Evolutionary conservation across 2,888 invertebrate species (phyloP), one percentile per base, ranked within the genome.

Genomic region (Orthosia cruda): DNA sequence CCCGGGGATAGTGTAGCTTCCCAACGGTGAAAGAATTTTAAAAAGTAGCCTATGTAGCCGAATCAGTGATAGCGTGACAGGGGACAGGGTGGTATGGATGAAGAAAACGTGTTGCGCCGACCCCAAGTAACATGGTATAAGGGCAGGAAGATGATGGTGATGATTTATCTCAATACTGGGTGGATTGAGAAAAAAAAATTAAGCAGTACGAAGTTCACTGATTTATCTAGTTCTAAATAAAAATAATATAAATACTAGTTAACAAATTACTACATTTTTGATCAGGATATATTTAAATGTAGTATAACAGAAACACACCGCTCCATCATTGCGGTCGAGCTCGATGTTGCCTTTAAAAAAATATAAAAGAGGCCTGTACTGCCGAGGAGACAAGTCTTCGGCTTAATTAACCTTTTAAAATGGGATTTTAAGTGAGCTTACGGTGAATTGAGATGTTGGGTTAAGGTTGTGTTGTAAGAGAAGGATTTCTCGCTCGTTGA

Each of bases 231-330:
- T 40, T 1, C 7, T 9, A 40, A 40, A 40, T 40, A 61, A 15
- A 61, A 20, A 20, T 9, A 61, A 45, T 55, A 77, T 66, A 83
- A 86, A 83, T 76, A 62, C 57, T 93, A 94, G 92, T 93, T 92
- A 92, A 95, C 96, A 96, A 96, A 95, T 96, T 94, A 93, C 93
- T 91, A 93, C 93, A 93, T 92, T 93, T 90, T 87, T 87, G 90
- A 94, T 92, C 92, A 32, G 92, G 94, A 94, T 94, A 95, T 93
- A 87, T 95, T 94, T 92, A 90, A 93, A 94, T 94, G 94, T 94
- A 92, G 94, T 94, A 92, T 89, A 91, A 94, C 91, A 92, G 90
- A 92, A 94, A 92, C 91, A 89, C 87, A 91, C 88, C 94, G 92
- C 90, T 96, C 95, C 93, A 95, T 96, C 96, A 96, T 95, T 91